A percentile compares a stretch with the other conserved stretches of the same genome.
Conservation (phyloP, 2,113 vertebrate species). For the Chloropsis cyanopogon region DNA sequence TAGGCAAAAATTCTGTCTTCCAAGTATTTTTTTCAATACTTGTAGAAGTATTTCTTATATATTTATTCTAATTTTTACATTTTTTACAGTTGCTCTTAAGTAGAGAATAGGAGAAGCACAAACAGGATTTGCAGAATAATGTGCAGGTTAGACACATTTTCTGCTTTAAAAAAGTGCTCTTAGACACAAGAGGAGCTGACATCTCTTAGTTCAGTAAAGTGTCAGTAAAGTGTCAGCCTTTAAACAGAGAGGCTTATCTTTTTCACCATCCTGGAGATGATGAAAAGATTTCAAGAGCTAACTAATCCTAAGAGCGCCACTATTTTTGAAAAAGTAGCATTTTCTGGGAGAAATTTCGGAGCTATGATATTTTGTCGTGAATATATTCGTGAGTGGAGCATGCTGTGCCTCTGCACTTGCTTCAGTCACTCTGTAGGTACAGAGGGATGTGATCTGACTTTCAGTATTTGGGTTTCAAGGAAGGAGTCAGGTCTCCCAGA, state of each 20-base stretch:
- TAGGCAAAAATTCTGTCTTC: neutral
- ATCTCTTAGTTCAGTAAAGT: neutral
- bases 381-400: neutral
- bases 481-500: neutral
- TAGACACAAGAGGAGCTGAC: neutral
- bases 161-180: neutral
- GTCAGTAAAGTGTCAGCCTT: neutral
- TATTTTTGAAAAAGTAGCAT: neutral
- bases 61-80: neutral
- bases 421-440: neutral
- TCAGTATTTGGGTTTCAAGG: neutral
- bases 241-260: neutral
- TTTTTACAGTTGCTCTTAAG: neutral
- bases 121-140: neutral
- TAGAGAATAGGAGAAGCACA: neutral
- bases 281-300: slow-evolving; percentile 10
- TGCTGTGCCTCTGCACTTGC: fast-evolving
- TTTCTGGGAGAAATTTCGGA: neutral
- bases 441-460: neutral
- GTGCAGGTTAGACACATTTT: neutral
- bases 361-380: neutral
- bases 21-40: neutral
- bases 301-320: neutral
- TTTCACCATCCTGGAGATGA: neutral
- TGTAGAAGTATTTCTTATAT: neutral